Evolutionary conservation across 2,113 vertebrate genomes (phyloP).

Genomic region (Campylorhamphus procurvoides): DNA sequence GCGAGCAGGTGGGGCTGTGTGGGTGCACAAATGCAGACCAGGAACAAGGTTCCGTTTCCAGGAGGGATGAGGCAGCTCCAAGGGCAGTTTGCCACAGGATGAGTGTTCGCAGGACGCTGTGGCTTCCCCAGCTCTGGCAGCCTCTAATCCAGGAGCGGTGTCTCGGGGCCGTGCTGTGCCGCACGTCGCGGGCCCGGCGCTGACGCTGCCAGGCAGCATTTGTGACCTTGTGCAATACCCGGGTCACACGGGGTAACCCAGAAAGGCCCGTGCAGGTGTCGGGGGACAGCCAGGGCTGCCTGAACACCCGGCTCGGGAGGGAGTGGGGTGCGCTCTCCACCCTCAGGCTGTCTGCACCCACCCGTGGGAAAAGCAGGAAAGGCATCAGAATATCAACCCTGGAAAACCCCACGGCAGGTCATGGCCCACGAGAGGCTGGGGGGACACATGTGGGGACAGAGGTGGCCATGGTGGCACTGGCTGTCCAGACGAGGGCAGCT

Average conservation of each 20-base stretch:
- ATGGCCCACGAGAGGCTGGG: neutral
- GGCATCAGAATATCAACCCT: fast-evolving
- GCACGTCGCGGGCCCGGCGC: fast-evolving
- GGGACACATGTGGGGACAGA: neutral
- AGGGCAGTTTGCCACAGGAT: neutral
- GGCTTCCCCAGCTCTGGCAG: neutral
- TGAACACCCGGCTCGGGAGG: fast-evolving
- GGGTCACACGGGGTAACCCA: neutral
- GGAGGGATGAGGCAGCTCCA: neutral
- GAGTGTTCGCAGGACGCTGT: neutral
- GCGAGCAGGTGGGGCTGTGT: neutral
- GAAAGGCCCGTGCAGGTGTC: neutral
- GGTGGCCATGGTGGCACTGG: neutral
- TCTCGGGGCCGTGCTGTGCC: neutral
- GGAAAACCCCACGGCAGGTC: fast-evolving
- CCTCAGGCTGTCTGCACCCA: fast-evolving
- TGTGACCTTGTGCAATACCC: neutral
- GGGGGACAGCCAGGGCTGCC: neutral
- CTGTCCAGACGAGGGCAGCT: fast-evolving
- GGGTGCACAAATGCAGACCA: neutral
- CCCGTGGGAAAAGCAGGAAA: fast-evolving
- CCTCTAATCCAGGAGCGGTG: neutral
- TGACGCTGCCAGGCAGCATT: neutral
- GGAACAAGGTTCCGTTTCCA: neutral
- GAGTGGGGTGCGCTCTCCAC: fast-evolving